Conservation (phyloP, 2,113 vertebrate species). For the Trichechus manatus region DNA sequence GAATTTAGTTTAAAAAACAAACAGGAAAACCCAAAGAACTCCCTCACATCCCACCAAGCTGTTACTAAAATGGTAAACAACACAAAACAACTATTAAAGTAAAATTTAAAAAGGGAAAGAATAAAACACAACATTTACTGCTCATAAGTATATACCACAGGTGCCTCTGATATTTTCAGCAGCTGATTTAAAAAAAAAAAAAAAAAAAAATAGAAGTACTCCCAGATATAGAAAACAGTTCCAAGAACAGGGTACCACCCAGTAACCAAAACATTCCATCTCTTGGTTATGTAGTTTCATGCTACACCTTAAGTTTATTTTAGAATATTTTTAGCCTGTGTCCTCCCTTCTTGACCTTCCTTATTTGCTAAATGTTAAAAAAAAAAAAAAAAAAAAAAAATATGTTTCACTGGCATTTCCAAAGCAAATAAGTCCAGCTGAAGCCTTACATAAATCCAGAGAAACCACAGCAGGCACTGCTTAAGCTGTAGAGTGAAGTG, state of each 20-base stretch:
- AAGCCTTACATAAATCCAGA: not conserved
- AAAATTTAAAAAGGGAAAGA: conserved; percentile 54
- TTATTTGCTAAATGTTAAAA: conserved; percentile 69
- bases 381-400: not conserved
- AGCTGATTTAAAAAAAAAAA: not conserved
- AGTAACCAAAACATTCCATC: conserved; percentile 78
- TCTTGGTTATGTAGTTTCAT: conserved; percentile 66
- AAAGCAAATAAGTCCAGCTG: not conserved
- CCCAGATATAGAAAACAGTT: conserved; percentile 58
- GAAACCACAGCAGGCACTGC: not conserved
- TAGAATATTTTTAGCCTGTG: conserved; percentile 78
- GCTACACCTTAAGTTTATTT: conserved; percentile 80
- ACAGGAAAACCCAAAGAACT: not conserved
- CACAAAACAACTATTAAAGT: not conserved
- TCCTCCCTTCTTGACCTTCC: conserved; percentile 64
- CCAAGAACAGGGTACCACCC: conserved; percentile 71
- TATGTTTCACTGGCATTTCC: conserved; percentile 63
- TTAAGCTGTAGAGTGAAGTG: not conserved
- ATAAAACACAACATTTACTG: conserved; percentile 12
- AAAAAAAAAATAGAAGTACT: not conserved
- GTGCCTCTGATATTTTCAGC: conserved; percentile 63
- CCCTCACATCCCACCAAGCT: not conserved
- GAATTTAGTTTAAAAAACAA: not conserved
- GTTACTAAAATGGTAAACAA: not conserved
- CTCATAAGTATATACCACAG: conserved; percentile 4